Percentiles rank a stretch among this genome's conserved stretches.
Conservation (phyloP, 2,797 vertebrate genomes). For the Alfaro cultratus region DNA sequence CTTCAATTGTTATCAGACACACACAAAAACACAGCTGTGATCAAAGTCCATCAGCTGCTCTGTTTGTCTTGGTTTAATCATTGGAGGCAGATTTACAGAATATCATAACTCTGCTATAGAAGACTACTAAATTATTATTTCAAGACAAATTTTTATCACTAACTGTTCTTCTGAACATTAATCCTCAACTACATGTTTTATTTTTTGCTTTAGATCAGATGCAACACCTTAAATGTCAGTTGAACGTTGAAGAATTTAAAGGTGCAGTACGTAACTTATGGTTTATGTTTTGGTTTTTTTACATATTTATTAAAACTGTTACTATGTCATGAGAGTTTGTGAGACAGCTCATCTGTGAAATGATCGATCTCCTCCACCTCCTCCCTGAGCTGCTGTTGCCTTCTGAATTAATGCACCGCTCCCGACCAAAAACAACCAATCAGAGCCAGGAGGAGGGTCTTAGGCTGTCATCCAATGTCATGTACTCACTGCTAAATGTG, state of each 20-base stretch:
- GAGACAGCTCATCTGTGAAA: too few relatives aligned
- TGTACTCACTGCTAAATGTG: too few relatives aligned
- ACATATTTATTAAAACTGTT: neutral
- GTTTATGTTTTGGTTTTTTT: too few relatives aligned
- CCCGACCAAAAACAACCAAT: too few relatives aligned
- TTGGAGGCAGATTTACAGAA: neutral
- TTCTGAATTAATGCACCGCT: too few relatives aligned
- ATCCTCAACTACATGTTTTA: neutral
- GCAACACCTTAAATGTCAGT: neutral
- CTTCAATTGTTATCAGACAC: slow-evolving; percentile 30
- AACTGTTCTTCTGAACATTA: neutral
- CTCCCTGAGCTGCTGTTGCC: too few relatives aligned
- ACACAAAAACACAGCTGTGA: slow-evolving; percentile 24
- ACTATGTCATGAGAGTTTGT: too few relatives aligned
- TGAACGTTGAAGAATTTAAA: neutral
- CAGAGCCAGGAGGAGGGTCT: too few relatives aligned
- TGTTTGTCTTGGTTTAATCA: slow-evolving; percentile 14
- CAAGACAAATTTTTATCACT: neutral
- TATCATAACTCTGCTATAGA: neutral
- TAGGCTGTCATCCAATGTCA: too few relatives aligned
- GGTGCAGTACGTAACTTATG: too few relatives aligned
- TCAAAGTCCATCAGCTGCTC: slow-evolving; percentile 21
- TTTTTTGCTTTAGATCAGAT: neutral
- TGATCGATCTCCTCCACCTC: too few relatives aligned
- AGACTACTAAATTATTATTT: neutral